phyloP scores from a whole-genome alignment of 2,797 vertebrate genomes.

The Leucoraja ocellata region DNA sequence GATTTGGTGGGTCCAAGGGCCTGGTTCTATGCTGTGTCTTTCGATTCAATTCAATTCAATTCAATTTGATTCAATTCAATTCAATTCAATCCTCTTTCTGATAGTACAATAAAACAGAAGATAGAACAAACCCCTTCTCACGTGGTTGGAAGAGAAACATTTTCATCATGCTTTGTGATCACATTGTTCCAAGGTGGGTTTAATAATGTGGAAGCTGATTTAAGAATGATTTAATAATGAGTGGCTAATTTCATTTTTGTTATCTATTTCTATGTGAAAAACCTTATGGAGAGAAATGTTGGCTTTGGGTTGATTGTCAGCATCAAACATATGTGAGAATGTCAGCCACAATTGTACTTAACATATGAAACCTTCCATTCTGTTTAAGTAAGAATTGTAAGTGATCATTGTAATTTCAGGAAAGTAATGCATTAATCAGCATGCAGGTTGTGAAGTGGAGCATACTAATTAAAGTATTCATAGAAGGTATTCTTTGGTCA shows the following conservation, averaged over 20 bases:
- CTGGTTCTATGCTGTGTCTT: too few relatives aligned
- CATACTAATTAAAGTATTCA: not conserved
- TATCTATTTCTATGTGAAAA: not conserved
- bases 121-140: slow-evolving; percentile 33
- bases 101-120: not conserved
- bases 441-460: not conserved
- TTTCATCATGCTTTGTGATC: slow-evolving; percentile 45
- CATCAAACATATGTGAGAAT: too few relatives aligned
- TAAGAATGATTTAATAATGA: too few relatives aligned
- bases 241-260: not conserved
- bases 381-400: not conserved
- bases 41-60: too few relatives aligned
- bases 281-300: not conserved
- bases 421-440: not conserved
- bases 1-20: too few relatives aligned
- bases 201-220: not conserved
- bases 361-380: not conserved
- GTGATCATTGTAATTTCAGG: not conserved
- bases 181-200: slow-evolving; percentile 48
- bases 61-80: too few relatives aligned
- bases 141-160: slow-evolving; percentile 45
- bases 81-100: not conserved
- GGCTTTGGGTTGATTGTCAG: too few relatives aligned
- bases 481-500: not conserved
- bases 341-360: too few relatives aligned